Percentiles rank a stretch among this genome's conserved stretches.
Evolutionary conservation across 2,113 vertebrate genomes (phyloP).

Genomic region (Onychorhynchus coronatus): DNA sequence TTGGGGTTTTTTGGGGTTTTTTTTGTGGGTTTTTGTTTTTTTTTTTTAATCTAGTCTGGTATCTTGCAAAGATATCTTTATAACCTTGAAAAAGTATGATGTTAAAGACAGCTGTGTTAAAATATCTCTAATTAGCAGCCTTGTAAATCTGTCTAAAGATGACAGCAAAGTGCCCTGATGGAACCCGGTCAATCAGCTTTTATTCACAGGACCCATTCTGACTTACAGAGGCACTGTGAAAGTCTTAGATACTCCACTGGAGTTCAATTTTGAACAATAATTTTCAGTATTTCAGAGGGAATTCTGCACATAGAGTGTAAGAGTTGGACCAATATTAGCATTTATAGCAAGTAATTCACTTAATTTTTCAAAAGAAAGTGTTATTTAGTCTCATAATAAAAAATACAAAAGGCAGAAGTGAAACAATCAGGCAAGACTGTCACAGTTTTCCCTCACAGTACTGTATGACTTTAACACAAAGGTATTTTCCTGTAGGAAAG

Average conservation of each 20-base stretch:
- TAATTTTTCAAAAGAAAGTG: neutral
- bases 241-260: neutral
- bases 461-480: neutral
- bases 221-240: neutral
- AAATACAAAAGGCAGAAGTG: neutral
- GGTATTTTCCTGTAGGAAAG: neutral
- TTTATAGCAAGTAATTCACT: neutral
- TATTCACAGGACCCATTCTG: neutral
- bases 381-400: neutral
- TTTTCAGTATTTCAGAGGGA: neutral
- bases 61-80: neutral
- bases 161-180: neutral
- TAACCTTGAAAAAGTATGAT: neutral
- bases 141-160: neutral
- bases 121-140: neutral
- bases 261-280: neutral
- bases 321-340: neutral
- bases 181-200: neutral
- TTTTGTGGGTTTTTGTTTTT: no score
- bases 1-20: neutral
- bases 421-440: neutral
- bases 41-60: neutral
- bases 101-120: neutral
- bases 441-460: neutral
- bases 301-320: neutral